A percentile compares a stretch with the other conserved stretches of the same genome.
Conservation (phyloP, 2,888 invertebrate genomes). For the Hyles lineata region DNA sequence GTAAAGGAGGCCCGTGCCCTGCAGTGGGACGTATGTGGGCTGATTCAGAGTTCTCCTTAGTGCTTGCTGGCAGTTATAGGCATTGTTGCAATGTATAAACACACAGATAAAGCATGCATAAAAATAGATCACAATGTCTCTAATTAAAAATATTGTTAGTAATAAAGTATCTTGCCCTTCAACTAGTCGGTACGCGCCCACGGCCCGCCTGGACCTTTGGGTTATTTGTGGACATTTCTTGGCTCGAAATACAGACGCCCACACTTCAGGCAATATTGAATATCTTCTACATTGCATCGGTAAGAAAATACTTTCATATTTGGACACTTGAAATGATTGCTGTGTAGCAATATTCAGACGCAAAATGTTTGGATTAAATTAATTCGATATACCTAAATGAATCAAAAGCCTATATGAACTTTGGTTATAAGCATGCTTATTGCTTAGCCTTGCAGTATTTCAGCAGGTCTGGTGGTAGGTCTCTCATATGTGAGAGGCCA, state of each 20-base stretch:
- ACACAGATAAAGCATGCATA: too few species aligned
- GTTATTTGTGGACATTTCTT: slow-evolving; percentile 10
- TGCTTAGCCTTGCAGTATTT: too few species aligned
- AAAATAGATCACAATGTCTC: background rate
- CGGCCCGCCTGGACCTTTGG: background rate
- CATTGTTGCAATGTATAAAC: background rate
- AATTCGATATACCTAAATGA: too few species aligned
- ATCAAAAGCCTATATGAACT: too few species aligned
- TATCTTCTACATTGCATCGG: background rate
- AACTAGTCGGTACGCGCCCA: background rate
- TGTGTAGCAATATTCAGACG: too few species aligned
- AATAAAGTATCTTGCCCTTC: background rate
- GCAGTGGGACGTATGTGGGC: too few species aligned
- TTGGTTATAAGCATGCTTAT: too few species aligned
- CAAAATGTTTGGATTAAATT: too few species aligned
- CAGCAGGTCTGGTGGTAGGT: too few species aligned
- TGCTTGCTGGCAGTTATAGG: background rate
- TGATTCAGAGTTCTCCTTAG: too few species aligned
- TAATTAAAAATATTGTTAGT: background rate
- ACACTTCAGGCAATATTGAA: background rate
- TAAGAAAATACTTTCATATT: background rate
- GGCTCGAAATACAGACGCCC: slow-evolving; percentile 10
- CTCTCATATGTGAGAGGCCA: too few species aligned
- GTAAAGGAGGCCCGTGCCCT: too few species aligned
- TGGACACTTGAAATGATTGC: background rate